These are phyloP conservation scores for Actias luna DNA, from an alignment of 2,888 invertebrate species.

Conservation along the genomic window DNA sequence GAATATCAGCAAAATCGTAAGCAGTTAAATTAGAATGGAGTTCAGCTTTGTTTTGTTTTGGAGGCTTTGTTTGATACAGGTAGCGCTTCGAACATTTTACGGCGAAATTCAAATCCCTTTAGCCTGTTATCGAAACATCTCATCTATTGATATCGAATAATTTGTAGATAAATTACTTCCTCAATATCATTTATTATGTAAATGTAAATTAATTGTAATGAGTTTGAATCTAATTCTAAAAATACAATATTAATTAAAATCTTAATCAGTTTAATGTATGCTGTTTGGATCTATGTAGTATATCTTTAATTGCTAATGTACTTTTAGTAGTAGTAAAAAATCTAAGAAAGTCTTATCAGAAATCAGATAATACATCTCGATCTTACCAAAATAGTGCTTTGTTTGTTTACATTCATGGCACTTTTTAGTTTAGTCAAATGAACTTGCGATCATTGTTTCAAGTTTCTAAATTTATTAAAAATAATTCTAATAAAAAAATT, in stretches of 20 bases:
- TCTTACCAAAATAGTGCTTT: too few relatives aligned
- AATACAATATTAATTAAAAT: not conserved
- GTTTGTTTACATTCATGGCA: too few relatives aligned
- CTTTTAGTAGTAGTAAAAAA: too few relatives aligned
- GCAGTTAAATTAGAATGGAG: slow-evolving; percentile 2
- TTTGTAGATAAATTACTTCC: slow-evolving; percentile 4
- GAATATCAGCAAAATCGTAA: not conserved
- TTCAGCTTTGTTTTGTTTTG: not conserved
- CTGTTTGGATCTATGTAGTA: too few relatives aligned
- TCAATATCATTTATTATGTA: not conserved
- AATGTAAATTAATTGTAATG: not conserved
- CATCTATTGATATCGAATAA: not conserved
- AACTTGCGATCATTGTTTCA: too few relatives aligned
- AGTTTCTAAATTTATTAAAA: too few relatives aligned
- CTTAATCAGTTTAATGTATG: not conserved
- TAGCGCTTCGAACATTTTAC: not conserved
- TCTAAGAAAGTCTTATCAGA: too few relatives aligned
- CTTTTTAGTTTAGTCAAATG: too few relatives aligned
- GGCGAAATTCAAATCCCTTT: not conserved
- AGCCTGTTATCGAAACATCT: not conserved
- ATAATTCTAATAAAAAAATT: too few relatives aligned
- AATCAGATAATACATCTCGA: too few relatives aligned
- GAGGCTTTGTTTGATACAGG: not conserved
- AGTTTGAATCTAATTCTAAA: not conserved
- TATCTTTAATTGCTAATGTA: too few relatives aligned